Conservation (phyloP, 2,888 invertebrate species). For the Synanthedon formicaeformis region DNA sequence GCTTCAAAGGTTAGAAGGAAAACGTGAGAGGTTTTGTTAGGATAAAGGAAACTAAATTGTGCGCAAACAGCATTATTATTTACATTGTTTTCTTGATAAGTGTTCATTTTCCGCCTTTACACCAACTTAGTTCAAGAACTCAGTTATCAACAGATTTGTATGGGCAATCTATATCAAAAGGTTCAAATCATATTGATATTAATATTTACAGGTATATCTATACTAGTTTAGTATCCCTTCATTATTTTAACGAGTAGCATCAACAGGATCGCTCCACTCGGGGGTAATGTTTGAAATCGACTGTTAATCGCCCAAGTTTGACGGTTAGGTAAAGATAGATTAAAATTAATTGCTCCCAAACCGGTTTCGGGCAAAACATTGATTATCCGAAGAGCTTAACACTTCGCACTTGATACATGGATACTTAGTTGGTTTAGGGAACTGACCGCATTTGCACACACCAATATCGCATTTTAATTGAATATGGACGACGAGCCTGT, state of each 20-base stretch:
- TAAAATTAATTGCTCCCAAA: conserved; percentile 41
- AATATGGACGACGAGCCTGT: too few relatives aligned
- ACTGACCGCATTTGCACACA: too few relatives aligned
- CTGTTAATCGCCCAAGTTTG: conserved; percentile 53
- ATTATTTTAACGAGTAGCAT: not conserved
- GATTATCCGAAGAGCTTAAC: conserved; percentile 23
- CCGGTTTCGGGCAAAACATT: conserved; percentile 20
- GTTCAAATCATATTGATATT: not conserved
- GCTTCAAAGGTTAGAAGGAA: not conserved
- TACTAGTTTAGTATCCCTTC: not conserved
- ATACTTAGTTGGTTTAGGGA: not conserved
- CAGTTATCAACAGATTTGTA: too few relatives aligned
- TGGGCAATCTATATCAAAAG: not conserved
- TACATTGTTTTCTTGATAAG: not conserved
- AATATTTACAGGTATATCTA: not conserved
- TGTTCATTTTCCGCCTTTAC: too few relatives aligned
- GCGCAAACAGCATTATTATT: not conserved
- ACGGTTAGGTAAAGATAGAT: conserved; percentile 46
- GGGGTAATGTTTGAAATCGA: conserved; percentile 22
- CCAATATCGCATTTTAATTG: too few relatives aligned
- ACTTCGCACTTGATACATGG: conserved; percentile 7
- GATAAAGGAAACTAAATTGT: not conserved
- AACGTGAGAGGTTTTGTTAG: not conserved
- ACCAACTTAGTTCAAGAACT: too few relatives aligned
- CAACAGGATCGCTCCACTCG: not conserved